Percentiles rank a stretch among this genome's conserved stretches.
phyloP scores from a whole-genome alignment of 2,113 vertebrate genomes.

The Uropsilus gracilis region DNA sequence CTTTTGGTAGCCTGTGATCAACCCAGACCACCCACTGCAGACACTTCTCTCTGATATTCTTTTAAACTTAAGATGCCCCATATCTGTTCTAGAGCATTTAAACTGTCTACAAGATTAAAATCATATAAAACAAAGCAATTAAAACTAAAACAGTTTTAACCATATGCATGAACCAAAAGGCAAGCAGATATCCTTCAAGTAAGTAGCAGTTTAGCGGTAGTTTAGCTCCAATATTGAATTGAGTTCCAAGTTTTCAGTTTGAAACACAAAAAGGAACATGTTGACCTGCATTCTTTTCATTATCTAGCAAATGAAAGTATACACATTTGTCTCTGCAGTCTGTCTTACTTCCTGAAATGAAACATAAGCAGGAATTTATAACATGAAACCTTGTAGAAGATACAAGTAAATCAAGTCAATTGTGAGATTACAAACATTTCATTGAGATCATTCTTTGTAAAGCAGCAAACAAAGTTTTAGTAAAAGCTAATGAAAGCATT shows the following conservation, averaged over 20 bases:
- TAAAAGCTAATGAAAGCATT: not conserved
- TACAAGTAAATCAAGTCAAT: not conserved
- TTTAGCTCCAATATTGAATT: not conserved
- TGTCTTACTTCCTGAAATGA: conserved; percentile 37
- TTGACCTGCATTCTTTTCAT: conserved; percentile 52
- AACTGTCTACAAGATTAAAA: not conserved
- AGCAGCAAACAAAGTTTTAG: not conserved
- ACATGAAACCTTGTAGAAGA: conserved; percentile 7
- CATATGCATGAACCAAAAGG: not conserved
- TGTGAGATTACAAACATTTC: not conserved
- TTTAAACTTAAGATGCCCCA: not conserved
- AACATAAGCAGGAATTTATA: conserved; percentile 15
- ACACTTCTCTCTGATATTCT: not conserved
- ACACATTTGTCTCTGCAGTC: conserved; percentile 41
- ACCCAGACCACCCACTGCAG: not conserved
- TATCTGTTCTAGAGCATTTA: not conserved
- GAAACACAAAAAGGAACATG: conserved; percentile 32
- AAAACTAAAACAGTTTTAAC: not conserved
- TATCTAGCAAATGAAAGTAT: conserved; percentile 50
- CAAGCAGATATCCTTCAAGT: not conserved
- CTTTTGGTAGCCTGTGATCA: not conserved
- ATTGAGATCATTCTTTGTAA: not conserved
- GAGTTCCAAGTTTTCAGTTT: not conserved
- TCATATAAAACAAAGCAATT: not conserved
- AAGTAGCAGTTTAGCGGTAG: not conserved